Conservation (phyloP, 2,113 vertebrate genomes). For the Osmerus mordax region DNA sequence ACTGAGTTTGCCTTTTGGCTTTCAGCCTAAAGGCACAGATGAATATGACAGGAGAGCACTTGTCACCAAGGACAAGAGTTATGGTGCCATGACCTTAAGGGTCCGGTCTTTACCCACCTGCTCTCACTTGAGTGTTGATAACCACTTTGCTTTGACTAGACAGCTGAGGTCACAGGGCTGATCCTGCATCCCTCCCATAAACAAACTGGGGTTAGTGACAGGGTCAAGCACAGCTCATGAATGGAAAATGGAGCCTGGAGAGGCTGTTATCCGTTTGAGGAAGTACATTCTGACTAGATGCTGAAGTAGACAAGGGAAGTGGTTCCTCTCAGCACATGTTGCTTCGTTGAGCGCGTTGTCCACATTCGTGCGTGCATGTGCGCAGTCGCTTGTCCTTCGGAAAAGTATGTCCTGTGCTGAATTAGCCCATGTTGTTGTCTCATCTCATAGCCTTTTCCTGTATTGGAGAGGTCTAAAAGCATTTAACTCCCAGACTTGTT, state of each 20-base stretch:
- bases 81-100: not conserved
- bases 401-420: not conserved
- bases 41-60: not conserved
- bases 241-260: no score
- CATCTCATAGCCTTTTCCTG: slow-evolving; percentile 4
- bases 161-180: not conserved
- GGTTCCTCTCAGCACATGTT: no score
- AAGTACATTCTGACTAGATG: no score
- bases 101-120: not conserved
- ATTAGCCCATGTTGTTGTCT: slow-evolving; percentile 1
- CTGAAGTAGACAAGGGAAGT: no score
- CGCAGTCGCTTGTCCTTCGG: no score
- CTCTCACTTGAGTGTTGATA: not conserved
- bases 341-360: no score
- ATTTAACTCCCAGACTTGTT: not conserved
- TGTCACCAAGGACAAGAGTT: not conserved
- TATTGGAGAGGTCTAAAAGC: not conserved
- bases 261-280: no score
- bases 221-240: no score
- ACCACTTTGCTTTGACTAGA: not conserved
- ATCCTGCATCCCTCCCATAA: no score
- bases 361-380: no score
- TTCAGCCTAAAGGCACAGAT: not conserved
- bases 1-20: not conserved
- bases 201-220: no score